phyloP scores from a whole-genome alignment of 2,888 invertebrate genomes.

The Myathropa florea region DNA sequence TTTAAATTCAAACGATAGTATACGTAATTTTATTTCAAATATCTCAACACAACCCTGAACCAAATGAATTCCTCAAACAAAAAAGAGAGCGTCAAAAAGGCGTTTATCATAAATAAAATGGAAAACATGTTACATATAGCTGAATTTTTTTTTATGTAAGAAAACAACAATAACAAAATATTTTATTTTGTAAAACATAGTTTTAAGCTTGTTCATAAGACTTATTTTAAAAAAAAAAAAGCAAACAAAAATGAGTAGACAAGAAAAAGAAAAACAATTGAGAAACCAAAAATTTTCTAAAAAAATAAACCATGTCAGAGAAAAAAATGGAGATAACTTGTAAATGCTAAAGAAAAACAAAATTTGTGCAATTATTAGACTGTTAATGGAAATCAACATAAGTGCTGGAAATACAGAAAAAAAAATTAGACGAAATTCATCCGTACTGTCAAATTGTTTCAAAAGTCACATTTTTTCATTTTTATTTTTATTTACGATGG shows the following conservation, averaged over 20 bases:
- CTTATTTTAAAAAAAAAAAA: slow-evolving; percentile 53
- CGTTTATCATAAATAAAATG: not conserved
- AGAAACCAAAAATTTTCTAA: slow-evolving; percentile 26
- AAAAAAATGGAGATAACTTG: not conserved
- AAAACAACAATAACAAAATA: slow-evolving; percentile 3
- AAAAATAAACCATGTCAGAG: slow-evolving; percentile 7
- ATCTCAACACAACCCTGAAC: not conserved
- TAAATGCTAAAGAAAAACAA: not conserved
- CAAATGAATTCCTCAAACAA: not conserved
- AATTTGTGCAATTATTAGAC: slow-evolving; percentile 65
- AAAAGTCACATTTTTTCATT: not conserved
- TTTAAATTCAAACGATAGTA: not conserved
- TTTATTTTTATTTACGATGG: not conserved
- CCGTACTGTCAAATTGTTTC: not conserved
- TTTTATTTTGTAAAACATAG: slow-evolving; percentile 12
- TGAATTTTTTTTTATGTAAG: slow-evolving; percentile 47
- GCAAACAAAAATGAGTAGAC: not conserved
- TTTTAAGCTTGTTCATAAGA: slow-evolving; percentile 69
- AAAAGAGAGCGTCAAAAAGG: not conserved
- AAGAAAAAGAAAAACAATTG: not conserved
- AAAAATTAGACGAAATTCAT: not conserved
- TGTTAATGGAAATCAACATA: slow-evolving; percentile 37
- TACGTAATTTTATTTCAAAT: not conserved
- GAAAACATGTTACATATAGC: slow-evolving; percentile 26
- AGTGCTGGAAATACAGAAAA: slow-evolving; percentile 19